Base-by-base conservation (phyloP, 2,888 invertebrate species). In the Thysanoteuthis rhombus region DNA sequence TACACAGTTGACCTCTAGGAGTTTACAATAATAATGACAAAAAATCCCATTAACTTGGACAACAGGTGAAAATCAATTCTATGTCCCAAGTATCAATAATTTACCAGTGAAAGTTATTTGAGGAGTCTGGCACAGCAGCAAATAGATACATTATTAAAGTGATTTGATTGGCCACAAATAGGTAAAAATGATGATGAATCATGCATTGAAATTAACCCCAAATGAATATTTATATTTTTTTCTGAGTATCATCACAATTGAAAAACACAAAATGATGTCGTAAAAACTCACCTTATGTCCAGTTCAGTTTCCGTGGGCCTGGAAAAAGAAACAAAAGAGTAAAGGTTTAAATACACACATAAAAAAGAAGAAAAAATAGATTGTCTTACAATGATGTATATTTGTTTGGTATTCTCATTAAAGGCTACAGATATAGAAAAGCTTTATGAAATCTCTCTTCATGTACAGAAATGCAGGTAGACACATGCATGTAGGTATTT, bases 1-100 rank as follows among this genome's bases (percentile, higher is more conserved):
- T n/a, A 75, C 36, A n/a, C n/a, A 16, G n/a, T 75, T 75, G 75
- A 75, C 75, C 75, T n/a, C 36, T n/a, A 75, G 75, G 36, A 75
- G 36, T 75, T 75, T 36, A 75, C 25, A 25, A 75, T 75, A 19
- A 75, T 75, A 75, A 75, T 75, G n/a, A 36, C 75, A 75, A 75
- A 75, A 75, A 75, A 75, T 75, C 75, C 19, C 75, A 75, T 75
- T 75, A 75, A 75, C n/a, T 75, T 12, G 75, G 75, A 75, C 36
- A 75, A 75, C 75, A 75, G 75, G 75, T 75, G 75, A 75, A 75
- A n/a, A 75, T 75, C 75, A 75, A 75, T 75, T 75, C 75, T 75
- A 75, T 75, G 25, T 75, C n/a, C 19, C 12, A 75, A 75, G 19
- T 75, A 75, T 75, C 75, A 75, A 75, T 75, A 75, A 75, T 75